phyloP scores from a whole-genome alignment of 2,113 vertebrate species.

The Oryzias melastigma region DNA sequence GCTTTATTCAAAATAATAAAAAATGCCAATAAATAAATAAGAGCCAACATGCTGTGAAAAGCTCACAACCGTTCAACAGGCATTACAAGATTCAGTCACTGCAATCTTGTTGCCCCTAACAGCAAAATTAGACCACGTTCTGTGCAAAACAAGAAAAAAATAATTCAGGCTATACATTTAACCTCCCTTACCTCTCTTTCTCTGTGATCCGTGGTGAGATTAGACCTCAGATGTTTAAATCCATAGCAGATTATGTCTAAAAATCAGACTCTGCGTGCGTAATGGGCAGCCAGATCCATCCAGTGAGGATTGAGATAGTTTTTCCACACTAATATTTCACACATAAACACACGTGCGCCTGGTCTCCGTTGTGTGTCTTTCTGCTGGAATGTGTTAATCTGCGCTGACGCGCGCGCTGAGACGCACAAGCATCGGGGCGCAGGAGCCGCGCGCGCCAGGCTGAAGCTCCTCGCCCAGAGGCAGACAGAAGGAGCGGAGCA shows the following conservation, averaged over 20 bases:
- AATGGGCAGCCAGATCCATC: constrained; percentile 35
- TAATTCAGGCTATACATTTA: background rate
- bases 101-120: too few relatives aligned
- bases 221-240: constrained; percentile 19
- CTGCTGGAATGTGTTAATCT: constrained; percentile 41
- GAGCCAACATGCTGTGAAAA: too few relatives aligned
- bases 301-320: constrained; percentile 11
- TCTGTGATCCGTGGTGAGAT: background rate
- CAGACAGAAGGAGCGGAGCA: background rate
- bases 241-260: constrained; percentile 16
- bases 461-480: constrained; percentile 10
- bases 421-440: constrained; percentile 5
- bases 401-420: constrained; percentile 10
- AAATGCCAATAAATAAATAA: too few relatives aligned
- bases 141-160: background rate
- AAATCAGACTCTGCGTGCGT: constrained; percentile 32
- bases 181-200: constrained; percentile 34
- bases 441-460: constrained; percentile 8
- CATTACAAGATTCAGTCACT: too few relatives aligned
- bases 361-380: background rate
- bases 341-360: background rate
- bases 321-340: background rate
- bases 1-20: too few relatives aligned
- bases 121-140: background rate
- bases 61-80: too few relatives aligned